A percentile compares a stretch with the other conserved stretches of the same genome.
These are phyloP conservation scores for Eutrigla gurnardus DNA, from an alignment of 2,797 vertebrate genomes.

Conservation along the genomic window DNA sequence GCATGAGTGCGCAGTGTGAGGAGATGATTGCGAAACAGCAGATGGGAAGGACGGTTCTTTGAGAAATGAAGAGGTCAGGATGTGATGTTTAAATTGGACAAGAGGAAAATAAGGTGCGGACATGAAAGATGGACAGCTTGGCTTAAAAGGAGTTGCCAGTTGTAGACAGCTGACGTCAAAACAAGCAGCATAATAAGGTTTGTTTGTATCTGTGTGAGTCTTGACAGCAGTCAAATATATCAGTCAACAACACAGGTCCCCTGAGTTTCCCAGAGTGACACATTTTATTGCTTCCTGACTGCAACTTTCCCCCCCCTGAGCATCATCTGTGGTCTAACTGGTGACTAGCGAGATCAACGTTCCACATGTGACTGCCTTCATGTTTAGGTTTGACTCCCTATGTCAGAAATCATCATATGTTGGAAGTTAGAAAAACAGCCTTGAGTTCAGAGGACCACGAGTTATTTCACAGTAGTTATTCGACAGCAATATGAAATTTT, in stretches of 20 bases:
- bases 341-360: conserved; percentile 5
- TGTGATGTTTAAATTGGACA: conserved; percentile 15
- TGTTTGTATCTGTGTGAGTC: conserved; percentile 29
- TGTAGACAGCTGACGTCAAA: conserved; percentile 54
- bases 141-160: conserved; percentile 23
- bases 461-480: conserved; percentile 21
- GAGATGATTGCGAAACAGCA: conserved; percentile 28
- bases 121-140: conserved; percentile 26
- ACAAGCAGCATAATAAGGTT: conserved; percentile 49
- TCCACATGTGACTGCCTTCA: conserved; percentile 7
- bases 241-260: conserved; percentile 85
- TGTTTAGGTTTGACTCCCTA: conserved; percentile 10
- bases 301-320: neutral
- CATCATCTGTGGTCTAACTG: conserved; percentile 1
- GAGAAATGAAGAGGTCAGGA: conserved; percentile 12
- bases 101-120: conserved; percentile 18
- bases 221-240: conserved; percentile 85
- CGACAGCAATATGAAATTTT: conserved; percentile 47
- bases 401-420: neutral
- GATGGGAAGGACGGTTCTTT: conserved; percentile 23
- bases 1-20: conserved; percentile 18
- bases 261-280: conserved; percentile 68
- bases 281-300: conserved; percentile 57
- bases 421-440: conserved; percentile 13
- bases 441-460: conserved; percentile 18